Percentiles rank a stretch among this genome's conserved stretches.
Conservation (phyloP, 2,888 invertebrate genomes). For the Cybosia mesomella region DNA sequence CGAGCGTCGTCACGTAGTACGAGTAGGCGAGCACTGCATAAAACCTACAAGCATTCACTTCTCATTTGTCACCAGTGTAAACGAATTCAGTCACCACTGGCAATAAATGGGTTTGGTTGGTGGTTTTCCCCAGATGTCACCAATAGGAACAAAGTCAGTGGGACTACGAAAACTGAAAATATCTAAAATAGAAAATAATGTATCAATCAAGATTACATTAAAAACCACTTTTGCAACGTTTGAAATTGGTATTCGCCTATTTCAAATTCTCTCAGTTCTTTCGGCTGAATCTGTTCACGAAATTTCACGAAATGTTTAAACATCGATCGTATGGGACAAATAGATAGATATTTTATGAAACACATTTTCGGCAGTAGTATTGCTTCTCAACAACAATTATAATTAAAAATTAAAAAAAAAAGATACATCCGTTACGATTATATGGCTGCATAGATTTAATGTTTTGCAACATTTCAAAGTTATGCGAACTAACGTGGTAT, state of each 20-base stretch:
- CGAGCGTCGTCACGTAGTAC: slow-evolving; percentile 76
- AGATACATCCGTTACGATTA: no score
- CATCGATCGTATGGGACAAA: not conserved
- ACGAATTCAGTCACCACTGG: not conserved
- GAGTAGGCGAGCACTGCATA: slow-evolving; percentile 68
- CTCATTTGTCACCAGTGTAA: not conserved
- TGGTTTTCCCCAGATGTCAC: not conserved
- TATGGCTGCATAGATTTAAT: no score
- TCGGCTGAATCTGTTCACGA: not conserved
- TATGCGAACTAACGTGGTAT: slow-evolving; percentile 21
- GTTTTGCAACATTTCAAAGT: not conserved
- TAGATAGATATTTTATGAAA: no score
- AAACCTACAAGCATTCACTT: slow-evolving; percentile 59
- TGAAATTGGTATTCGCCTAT: not conserved
- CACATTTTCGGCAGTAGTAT: no score
- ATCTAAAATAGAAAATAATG: no score
- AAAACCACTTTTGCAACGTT: no score
- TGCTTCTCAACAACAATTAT: no score
- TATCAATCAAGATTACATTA: no score
- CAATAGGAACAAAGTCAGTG: not conserved
- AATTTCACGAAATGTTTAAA: not conserved
- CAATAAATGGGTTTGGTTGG: no score
- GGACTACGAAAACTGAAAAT: no score
- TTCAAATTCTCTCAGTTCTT: no score
- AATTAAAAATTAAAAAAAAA: no score